A percentile compares a stretch with the other conserved stretches of the same genome.
These are phyloP conservation scores for Meteorus colon DNA, from an alignment of 2,888 invertebrate genomes.

Conservation along the genomic window DNA sequence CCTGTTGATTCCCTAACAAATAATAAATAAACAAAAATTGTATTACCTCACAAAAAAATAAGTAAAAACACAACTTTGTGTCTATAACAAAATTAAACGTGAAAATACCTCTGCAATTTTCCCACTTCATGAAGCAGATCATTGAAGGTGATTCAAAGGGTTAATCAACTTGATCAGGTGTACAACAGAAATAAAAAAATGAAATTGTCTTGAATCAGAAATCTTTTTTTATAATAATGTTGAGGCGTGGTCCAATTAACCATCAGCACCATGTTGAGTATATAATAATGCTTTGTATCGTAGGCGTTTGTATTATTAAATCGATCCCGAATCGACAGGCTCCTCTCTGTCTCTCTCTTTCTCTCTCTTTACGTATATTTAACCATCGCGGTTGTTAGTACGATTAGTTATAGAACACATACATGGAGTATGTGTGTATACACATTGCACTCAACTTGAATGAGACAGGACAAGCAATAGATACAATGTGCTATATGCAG, in stretches of 20 bases:
- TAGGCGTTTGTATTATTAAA: conserved; percentile 24
- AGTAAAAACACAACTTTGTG: too few species aligned
- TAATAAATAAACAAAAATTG: too few species aligned
- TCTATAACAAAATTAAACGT: too few species aligned
- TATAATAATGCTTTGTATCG: conserved; percentile 14
- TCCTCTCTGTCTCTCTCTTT: background rate
- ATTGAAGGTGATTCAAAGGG: too few species aligned
- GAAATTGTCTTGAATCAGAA: background rate
- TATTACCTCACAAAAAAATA: too few species aligned
- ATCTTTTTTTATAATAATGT: background rate
- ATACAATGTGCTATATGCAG: conserved; percentile 35
- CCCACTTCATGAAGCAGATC: background rate
- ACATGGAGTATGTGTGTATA: conserved; percentile 3
- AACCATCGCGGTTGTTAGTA: conserved; percentile 54
- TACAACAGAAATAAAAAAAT: background rate
- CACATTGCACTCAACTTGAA: conserved; percentile 31
- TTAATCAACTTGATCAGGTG: background rate
- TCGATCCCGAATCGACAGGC: conserved; percentile 29
- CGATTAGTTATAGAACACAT: conserved; percentile 48
- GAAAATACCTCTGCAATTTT: background rate
- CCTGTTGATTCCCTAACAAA: too few species aligned
- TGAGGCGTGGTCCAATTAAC: conserved; percentile 17
- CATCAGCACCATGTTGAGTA: background rate
- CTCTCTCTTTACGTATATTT: background rate
- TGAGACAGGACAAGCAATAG: conserved; percentile 30